Evolutionary conservation across 2,113 vertebrate species (phyloP), one percentile per base, ranked within the genome.

Genomic region (Sitta europaea): DNA sequence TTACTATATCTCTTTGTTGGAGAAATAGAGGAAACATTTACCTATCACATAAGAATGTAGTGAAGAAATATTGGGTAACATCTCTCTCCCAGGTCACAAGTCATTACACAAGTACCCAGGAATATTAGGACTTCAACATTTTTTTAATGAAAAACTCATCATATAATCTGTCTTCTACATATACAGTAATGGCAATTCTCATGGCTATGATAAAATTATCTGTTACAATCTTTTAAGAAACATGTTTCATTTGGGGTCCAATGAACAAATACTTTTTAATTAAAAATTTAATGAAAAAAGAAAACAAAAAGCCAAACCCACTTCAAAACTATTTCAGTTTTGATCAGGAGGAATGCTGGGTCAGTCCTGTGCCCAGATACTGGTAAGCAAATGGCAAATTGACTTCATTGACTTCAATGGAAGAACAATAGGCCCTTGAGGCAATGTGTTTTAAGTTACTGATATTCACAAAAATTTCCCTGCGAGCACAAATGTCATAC

Each of bases 401-500:
- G 42, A 66, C 57, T 93, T 43, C 78, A 63, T 18, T 83, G 59
- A 73, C 50, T 94, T 86, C 36, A 78, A 4, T 17, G 35, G n/a
- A 22, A 90, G 62, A 79, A 47, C 1, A 7, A 40, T 18, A 71
- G 45, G 24, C 36, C 74, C 83, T 76, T 1, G 21, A 72, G 86
- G 77, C 58, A 43, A 91, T 55, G 77, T 59, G 48, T 95, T 95
- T 95, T 92, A 93, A 93, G 76, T 81, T 96, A 75, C 89, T 95
- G 82, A 94, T 97, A 96, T 95, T 96, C 95, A 94, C 78, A 90
- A 80, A 77, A 95, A 88, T 88, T 92, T 91, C 78, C 80, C 92
- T 48, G 62, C 22, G 38, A 97, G 70, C 73, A 68, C 58, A 95
- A 90, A 96, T 96, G 95, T 96, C 97, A 95, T 40, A 76, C 50